These are phyloP conservation scores for Lordiphosa stackelbergi DNA, from an alignment of 1,140 invertebrate genomes.

Conservation along the genomic window DNA sequence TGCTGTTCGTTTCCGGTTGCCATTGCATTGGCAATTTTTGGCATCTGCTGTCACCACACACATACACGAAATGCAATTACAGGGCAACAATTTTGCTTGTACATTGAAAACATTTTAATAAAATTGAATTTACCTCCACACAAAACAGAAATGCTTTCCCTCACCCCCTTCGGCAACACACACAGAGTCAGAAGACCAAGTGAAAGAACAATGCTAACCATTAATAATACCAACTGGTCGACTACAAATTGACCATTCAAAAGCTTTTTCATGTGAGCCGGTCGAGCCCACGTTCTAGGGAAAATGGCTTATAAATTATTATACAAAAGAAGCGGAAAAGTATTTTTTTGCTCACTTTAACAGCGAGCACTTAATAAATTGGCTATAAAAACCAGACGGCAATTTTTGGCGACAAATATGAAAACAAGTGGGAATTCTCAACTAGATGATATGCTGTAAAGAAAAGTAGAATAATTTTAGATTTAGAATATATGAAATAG, in stretches of 20 bases:
- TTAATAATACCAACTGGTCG: conserved; percentile 33
- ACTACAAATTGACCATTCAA: conserved; percentile 34
- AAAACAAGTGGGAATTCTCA: too few relatives aligned
- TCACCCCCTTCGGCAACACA: neutral
- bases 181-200: neutral
- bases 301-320: conserved; percentile 64
- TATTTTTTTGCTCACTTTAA: conserved; percentile 42
- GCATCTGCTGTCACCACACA: conserved; percentile 58
- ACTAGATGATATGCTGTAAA: too few relatives aligned
- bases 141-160: too few relatives aligned
- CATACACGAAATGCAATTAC: conserved; percentile 37
- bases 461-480: too few relatives aligned
- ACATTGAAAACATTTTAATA: conserved; percentile 51
- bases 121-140: conserved; percentile 28
- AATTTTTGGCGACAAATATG: conserved; percentile 44
- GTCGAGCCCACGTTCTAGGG: neutral
- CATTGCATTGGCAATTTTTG: conserved; percentile 53
- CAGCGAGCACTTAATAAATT: conserved; percentile 44
- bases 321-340: conserved; percentile 35
- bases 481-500: too few relatives aligned
- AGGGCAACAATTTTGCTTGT: conserved; percentile 12
- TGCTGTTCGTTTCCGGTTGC: conserved; percentile 44
- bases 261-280: neutral
- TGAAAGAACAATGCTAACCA: conserved; percentile 15
- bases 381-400: conserved; percentile 39